These are phyloP conservation scores for Pyralis farinalis DNA, from an alignment of 2,888 invertebrate species.

Conservation along the genomic window DNA sequence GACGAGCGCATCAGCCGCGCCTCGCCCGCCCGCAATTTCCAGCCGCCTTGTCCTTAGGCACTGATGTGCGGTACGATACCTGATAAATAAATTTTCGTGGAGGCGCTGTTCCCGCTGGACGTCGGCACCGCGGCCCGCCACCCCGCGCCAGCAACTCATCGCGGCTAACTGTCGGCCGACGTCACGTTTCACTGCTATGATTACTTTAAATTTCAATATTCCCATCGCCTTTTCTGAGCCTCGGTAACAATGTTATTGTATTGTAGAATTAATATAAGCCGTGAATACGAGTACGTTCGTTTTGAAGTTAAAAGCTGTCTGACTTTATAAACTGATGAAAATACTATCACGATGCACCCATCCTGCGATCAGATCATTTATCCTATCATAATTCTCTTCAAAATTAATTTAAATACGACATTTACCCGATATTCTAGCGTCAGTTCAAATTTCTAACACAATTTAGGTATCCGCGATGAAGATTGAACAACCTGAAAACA, in stretches of 20 bases:
- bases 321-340: too few species aligned
- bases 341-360: too few species aligned
- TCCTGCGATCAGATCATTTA: neutral
- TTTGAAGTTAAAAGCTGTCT: too few species aligned
- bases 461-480: slow-evolving; percentile 2
- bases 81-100: slow-evolving; percentile 63
- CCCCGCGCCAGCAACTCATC: slow-evolving; percentile 29
- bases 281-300: too few species aligned
- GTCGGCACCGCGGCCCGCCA: slow-evolving; percentile 41
- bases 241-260: slow-evolving; percentile 21
- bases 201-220: slow-evolving; percentile 54
- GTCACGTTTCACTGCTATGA: slow-evolving; percentile 52
- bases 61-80: slow-evolving; percentile 50
- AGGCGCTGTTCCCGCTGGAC: slow-evolving; percentile 40
- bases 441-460: slow-evolving; percentile 2
- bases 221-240: slow-evolving; percentile 28
- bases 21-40: slow-evolving; percentile 56
- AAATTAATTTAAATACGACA: neutral
- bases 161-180: slow-evolving; percentile 49
- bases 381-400: neutral
- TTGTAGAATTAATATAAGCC: too few species aligned
- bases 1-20: slow-evolving; percentile 55
- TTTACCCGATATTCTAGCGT: slow-evolving; percentile 4
- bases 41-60: slow-evolving; percentile 56
- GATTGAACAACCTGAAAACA: slow-evolving; percentile 25